These are phyloP conservation scores for Siphlonurus alternatus DNA, from an alignment of 2,888 invertebrate genomes.

Conservation along the genomic window DNA sequence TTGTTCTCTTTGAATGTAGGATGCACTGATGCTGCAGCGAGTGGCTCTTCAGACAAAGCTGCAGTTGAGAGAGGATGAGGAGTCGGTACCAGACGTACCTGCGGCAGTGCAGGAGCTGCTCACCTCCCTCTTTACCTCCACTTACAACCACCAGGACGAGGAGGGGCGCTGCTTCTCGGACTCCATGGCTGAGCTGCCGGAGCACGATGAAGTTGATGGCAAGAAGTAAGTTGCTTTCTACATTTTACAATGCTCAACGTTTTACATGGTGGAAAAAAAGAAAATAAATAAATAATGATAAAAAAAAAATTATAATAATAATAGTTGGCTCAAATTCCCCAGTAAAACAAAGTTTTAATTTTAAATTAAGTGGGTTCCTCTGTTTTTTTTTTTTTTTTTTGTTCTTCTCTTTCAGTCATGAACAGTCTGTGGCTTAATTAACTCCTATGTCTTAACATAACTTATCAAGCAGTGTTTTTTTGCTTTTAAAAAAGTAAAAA, in stretches of 20 bases:
- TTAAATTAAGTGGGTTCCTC: too few species aligned
- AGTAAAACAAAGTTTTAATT: too few species aligned
- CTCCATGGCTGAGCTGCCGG: slow-evolving; percentile 84
- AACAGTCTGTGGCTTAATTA: too few species aligned
- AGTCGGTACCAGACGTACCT: slow-evolving; percentile 76
- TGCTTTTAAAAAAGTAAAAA: too few species aligned
- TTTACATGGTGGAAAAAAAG: neutral
- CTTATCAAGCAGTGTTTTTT: neutral
- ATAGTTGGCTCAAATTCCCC: too few species aligned
- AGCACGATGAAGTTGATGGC: slow-evolving; percentile 60
- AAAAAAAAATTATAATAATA: neutral
- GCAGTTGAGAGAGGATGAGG: slow-evolving; percentile 65
- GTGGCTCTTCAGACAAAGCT: slow-evolving; percentile 84
- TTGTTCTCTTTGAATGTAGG: slow-evolving; percentile 29
- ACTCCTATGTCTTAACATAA: neutral
- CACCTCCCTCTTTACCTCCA: slow-evolving; percentile 75
- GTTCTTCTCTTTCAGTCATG: too few species aligned
- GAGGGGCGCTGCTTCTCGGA: slow-evolving; percentile 94
- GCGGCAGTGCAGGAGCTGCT: slow-evolving; percentile 83
- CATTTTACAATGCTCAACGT: neutral
- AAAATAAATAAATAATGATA: neutral
- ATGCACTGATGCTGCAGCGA: slow-evolving; percentile 81
- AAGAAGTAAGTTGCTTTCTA: slow-evolving; percentile 34
- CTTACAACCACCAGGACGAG: slow-evolving; percentile 93
- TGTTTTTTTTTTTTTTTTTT: too few species aligned